Evolutionary conservation across 2,888 invertebrate genomes (phyloP), one percentile per base, ranked within the genome.

Genomic region (Dione vanillae): DNA sequence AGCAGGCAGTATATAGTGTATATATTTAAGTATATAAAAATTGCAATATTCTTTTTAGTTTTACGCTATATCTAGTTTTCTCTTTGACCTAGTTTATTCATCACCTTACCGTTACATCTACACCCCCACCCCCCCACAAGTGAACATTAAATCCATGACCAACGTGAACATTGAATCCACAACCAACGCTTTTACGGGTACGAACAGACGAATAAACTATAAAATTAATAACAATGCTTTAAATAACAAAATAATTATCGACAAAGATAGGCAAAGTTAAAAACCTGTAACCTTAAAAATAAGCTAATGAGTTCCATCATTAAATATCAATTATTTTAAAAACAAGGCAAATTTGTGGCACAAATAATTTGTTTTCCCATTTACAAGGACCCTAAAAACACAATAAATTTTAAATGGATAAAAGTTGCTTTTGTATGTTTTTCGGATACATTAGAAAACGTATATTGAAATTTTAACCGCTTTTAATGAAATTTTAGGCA

Each of bases 401-500:
- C 45, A 69, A 62, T 64, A 54, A 54, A 69, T 69, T 54, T 67
- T 49, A 69, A 54, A 69, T 62, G 54, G 45, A 54, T 64, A 58
- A 65, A 69, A 71, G 67, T 69, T 52, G 69, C 67, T 71, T 73
- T 71, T 65, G 69, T 72, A 49, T 74, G 45, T 72, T 70, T 70
- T 75, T 65, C 35, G 69, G 74, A 70, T 75, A 72, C 64, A 71
- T 72, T 71, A 65, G 61, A 69, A 52, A 35, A 67, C 62, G 41
- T 59, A 71, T 69, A 68, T 72, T 67, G 59, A 75, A 75, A 71
- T 77, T 75, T 73, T 70, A 56, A 72, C 65, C 68, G 73, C 74
- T 74, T 75, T 69, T 72, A 76, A 71, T 74, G 71, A 76, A 74
- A 76, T 75, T 77, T 75, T 66, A 69, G 72, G 58, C 64, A 76